phyloP scores from a whole-genome alignment of 2,113 vertebrate species.

The Hystrix brachyura region DNA sequence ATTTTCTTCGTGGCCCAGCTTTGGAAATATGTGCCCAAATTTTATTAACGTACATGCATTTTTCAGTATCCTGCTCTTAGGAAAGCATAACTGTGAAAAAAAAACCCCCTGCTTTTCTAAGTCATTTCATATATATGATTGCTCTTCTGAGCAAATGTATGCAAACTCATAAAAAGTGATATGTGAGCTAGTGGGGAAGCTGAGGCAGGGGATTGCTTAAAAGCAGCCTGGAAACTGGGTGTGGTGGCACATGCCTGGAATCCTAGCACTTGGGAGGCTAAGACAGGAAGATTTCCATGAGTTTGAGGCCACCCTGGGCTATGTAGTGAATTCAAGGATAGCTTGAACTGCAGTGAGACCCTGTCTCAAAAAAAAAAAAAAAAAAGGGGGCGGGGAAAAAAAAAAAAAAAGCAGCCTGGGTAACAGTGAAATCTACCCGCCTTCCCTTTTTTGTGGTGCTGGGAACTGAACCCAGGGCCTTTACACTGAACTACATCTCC shows the following conservation, averaged over 20 bases:
- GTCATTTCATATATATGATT: slow-evolving; percentile 24
- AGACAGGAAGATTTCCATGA: background rate
- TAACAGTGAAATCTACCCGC: no score
- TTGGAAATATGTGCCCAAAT: slow-evolving; percentile 54
- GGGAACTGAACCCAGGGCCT: no score
- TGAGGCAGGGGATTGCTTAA: background rate
- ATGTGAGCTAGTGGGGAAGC: background rate
- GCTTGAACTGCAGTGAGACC: background rate
- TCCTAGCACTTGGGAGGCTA: background rate
- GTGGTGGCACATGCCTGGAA: background rate
- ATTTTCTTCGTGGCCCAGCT: slow-evolving; percentile 25
- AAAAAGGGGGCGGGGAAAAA: no score
- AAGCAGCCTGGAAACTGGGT: background rate
- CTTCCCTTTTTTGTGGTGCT: no score
- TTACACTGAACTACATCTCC: no score
- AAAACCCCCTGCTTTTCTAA: background rate
- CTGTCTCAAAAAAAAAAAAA: background rate
- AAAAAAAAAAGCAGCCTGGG: background rate
- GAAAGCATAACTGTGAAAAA: background rate
- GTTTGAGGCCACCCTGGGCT: background rate
- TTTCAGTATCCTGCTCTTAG: slow-evolving; percentile 69
- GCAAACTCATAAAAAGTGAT: background rate
- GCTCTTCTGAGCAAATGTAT: slow-evolving; percentile 32
- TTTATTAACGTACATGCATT: slow-evolving; percentile 71
- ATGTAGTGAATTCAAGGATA: background rate